These are phyloP conservation scores for Platycheirus albimanus DNA, from an alignment of 2,888 invertebrate genomes.

Conservation along the genomic window DNA sequence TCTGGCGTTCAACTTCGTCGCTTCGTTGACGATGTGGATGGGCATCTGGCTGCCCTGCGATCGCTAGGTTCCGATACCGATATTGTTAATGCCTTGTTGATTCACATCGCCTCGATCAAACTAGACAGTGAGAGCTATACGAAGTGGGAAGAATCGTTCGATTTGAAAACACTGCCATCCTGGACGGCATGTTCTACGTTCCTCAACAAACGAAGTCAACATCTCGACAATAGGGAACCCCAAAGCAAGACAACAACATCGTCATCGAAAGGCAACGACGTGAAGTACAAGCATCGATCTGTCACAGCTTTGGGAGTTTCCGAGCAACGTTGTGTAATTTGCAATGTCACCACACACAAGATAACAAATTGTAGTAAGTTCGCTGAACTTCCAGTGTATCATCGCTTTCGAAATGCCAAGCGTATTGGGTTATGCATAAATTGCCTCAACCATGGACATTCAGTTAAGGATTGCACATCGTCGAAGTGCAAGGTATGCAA, in stretches of 20 bases:
- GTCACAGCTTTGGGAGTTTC: neutral
- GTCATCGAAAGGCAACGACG: constrained; percentile 10
- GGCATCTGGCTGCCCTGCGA: constrained; percentile 44
- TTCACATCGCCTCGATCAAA: neutral
- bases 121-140: neutral
- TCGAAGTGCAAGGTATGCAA: constrained; percentile 26
- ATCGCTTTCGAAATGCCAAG: constrained; percentile 32
- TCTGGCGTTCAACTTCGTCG: constrained; percentile 42
- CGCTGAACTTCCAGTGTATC: constrained; percentile 21
- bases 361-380: constrained; percentile 40
- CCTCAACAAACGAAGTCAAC: constrained; percentile 24
- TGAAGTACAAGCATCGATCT: constrained; percentile 1
- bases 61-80: constrained; percentile 35
- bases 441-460: constrained; percentile 20
- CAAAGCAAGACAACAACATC: constrained; percentile 3
- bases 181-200: constrained; percentile 19
- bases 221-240: constrained; percentile 18
- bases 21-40: constrained; percentile 43
- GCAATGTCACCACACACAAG: constrained; percentile 12
- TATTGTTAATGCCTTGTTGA: constrained; percentile 18
- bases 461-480: constrained; percentile 14
- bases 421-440: constrained; percentile 36
- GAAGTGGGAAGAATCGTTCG: constrained; percentile 11
- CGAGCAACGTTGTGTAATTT: constrained; percentile 23
- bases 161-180: constrained; percentile 5